phyloP scores from a whole-genome alignment of 2,888 invertebrate genomes.

The Gnatocerus cornutus region DNA sequence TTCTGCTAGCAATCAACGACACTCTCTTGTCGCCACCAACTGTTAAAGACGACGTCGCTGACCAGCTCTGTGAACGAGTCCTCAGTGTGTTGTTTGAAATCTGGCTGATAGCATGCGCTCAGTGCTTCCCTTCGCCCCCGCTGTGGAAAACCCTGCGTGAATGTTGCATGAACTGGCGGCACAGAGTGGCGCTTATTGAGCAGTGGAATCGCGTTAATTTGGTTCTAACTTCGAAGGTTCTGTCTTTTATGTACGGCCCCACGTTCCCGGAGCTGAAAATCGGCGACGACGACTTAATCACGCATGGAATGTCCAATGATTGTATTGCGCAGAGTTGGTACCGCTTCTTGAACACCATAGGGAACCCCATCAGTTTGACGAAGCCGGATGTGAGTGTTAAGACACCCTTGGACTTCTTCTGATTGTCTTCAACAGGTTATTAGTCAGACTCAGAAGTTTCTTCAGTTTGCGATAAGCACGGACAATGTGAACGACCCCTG shows the following conservation, averaged over 20 bases:
- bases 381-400: constrained; percentile 79
- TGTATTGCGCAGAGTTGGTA: constrained; percentile 97
- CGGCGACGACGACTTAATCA: constrained; percentile 92
- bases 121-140: constrained; percentile 95
- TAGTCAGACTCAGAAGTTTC: constrained; percentile 82
- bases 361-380: constrained; percentile 95
- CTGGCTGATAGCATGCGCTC: constrained; percentile 83
- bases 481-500: constrained; percentile 90
- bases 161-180: constrained; percentile 95
- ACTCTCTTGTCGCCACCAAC: constrained; percentile 93
- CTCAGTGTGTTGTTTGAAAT: constrained; percentile 93
- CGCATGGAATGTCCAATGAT: constrained; percentile 88
- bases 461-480: constrained; percentile 85
- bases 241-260: constrained; percentile 92
- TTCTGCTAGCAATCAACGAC: constrained; percentile 92
- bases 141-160: constrained; percentile 96
- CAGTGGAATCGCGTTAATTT: constrained; percentile 97
- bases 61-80: constrained; percentile 94
- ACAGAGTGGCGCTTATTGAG: constrained; percentile 92
- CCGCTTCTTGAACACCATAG: constrained; percentile 93
- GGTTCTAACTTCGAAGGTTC: constrained; percentile 87
- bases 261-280: constrained; percentile 87
- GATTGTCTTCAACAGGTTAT: constrained; percentile 65
- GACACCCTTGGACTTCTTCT: neutral
- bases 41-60: constrained; percentile 92